phyloP scores from a whole-genome alignment of 2,888 invertebrate genomes.

The Invenusta paracnida region DNA sequence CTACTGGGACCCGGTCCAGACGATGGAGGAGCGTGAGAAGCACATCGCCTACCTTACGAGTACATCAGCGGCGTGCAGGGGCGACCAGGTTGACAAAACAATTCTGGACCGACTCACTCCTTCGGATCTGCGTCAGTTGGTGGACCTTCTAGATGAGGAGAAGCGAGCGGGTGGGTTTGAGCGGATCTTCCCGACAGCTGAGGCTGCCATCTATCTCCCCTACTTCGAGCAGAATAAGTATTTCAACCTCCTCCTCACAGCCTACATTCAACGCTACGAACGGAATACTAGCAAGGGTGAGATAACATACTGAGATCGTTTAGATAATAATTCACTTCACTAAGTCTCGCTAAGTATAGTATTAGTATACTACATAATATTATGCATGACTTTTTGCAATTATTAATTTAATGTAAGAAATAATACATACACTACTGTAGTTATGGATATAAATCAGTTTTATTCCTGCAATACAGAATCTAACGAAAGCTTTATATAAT shows the following conservation, averaged over 20 bases:
- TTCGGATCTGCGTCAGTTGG: slow-evolving; percentile 79
- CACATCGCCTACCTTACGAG: neutral
- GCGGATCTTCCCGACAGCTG: slow-evolving; percentile 76
- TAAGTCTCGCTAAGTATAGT: too few relatives aligned
- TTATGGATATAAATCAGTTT: too few relatives aligned
- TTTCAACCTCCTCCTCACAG: slow-evolving; percentile 74
- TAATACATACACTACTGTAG: too few relatives aligned
- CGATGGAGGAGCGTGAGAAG: neutral
- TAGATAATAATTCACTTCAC: too few relatives aligned
- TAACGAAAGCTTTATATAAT: too few relatives aligned
- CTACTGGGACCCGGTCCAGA: neutral
- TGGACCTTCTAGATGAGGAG: slow-evolving; percentile 82
- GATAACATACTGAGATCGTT: too few relatives aligned
- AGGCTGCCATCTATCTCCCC: slow-evolving; percentile 73
- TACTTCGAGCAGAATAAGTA: slow-evolving; percentile 76
- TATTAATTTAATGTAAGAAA: too few relatives aligned
- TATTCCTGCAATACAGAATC: too few relatives aligned
- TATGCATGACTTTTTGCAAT: too few relatives aligned
- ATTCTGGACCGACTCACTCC: slow-evolving; percentile 76
- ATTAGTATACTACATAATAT: too few relatives aligned
- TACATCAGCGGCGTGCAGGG: too few relatives aligned
- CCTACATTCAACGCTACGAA: neutral
- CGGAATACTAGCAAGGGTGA: neutral
- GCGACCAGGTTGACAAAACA: slow-evolving; percentile 59
- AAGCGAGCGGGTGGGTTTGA: slow-evolving; percentile 71